phyloP scores from a whole-genome alignment of 2,113 vertebrate genomes.

The Silurus glanis region DNA sequence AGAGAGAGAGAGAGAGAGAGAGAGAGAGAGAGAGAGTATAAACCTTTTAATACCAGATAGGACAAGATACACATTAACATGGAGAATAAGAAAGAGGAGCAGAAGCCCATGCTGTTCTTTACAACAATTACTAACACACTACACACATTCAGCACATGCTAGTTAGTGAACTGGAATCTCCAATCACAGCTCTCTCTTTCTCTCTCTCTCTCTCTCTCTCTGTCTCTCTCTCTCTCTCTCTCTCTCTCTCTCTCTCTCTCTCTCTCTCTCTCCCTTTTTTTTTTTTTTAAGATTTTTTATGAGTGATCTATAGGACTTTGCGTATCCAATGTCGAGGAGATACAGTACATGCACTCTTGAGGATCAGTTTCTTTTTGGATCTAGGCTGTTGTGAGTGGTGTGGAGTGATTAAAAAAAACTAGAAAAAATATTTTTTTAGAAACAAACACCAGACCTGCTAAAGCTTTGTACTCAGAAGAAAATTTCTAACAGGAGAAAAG shows the following conservation, averaged over 20 bases:
- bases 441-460: background rate
- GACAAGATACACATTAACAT: conserved; percentile 48
- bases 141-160: background rate
- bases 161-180: background rate
- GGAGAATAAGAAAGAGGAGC: background rate
- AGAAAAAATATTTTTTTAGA: background rate
- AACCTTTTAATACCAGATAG: conserved; percentile 21
- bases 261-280: no score
- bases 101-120: background rate
- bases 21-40: background rate
- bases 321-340: background rate
- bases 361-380: background rate
- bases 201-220: no score
- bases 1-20: background rate
- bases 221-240: no score
- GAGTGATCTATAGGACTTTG: background rate
- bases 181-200: background rate
- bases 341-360: background rate
- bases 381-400: background rate
- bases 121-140: background rate
- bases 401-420: background rate
- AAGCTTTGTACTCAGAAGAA: background rate
- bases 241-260: no score
- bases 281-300: background rate
- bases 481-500: background rate